phyloP scores from a whole-genome alignment of 2,113 vertebrate genomes.

The Tringa solitaria region DNA sequence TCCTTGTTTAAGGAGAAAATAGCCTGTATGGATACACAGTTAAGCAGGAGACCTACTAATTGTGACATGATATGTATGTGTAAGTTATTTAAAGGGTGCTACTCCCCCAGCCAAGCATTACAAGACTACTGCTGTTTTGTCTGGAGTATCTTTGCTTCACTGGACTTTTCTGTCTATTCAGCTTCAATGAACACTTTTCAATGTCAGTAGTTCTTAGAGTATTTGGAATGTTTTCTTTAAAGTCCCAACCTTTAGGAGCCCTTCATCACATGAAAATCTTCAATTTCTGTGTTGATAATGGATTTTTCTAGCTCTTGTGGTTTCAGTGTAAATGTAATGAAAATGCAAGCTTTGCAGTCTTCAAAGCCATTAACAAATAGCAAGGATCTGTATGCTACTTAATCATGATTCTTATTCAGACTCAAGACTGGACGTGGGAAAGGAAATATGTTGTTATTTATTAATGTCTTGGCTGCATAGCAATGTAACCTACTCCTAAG shows the following conservation, averaged over 20 bases:
- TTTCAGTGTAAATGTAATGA: background rate
- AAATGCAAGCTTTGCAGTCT: background rate
- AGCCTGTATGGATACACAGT: background rate
- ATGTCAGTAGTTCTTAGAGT: background rate
- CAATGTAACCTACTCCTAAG: background rate
- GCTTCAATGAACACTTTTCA: background rate
- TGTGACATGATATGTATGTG: background rate
- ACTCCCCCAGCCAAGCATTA: fast-evolving
- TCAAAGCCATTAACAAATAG: background rate
- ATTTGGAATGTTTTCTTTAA: background rate
- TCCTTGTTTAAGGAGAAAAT: background rate
- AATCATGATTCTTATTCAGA: background rate
- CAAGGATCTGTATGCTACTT: background rate
- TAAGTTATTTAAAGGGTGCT: background rate
- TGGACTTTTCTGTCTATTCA: background rate
- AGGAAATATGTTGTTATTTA: background rate
- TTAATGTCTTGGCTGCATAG: background rate
- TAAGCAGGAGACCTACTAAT: background rate
- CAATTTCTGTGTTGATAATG: background rate
- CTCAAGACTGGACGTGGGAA: background rate
- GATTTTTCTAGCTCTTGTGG: background rate
- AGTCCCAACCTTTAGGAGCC: background rate
- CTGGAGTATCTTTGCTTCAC: background rate
- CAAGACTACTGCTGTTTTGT: background rate
- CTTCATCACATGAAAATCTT: background rate